phyloP scores from a whole-genome alignment of 2,113 vertebrate genomes.

The Alouatta palliata region DNA sequence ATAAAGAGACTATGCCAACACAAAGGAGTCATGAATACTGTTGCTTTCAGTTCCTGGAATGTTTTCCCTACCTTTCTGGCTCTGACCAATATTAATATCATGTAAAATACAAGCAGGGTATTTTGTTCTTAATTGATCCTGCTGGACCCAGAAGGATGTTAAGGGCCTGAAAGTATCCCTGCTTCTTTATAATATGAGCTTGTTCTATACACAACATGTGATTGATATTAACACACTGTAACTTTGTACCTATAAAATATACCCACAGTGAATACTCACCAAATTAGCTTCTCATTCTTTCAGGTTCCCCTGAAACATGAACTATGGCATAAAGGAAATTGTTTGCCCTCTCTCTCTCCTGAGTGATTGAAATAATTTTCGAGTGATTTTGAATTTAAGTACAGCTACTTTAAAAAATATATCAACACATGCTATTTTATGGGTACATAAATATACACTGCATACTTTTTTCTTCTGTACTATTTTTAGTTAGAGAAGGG shows the following conservation, averaged over 20 bases:
- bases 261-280: too few relatives aligned
- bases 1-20: background rate
- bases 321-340: background rate
- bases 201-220: background rate
- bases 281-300: background rate
- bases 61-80: background rate
- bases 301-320: background rate
- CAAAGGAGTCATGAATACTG: fast-evolving
- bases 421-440: background rate
- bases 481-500: background rate
- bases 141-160: background rate
- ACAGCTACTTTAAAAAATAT: background rate
- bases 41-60: fast-evolving
- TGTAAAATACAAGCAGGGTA: background rate
- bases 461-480: background rate
- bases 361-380: background rate
- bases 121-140: background rate
- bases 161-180: background rate
- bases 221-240: background rate
- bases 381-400: background rate
- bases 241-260: background rate
- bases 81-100: background rate
- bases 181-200: background rate
- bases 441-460: too few relatives aligned
- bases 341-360: too few relatives aligned